These are phyloP conservation scores for Pongo pygmaeus DNA, from an alignment of 2,113 vertebrate genomes.

Conservation along the genomic window DNA sequence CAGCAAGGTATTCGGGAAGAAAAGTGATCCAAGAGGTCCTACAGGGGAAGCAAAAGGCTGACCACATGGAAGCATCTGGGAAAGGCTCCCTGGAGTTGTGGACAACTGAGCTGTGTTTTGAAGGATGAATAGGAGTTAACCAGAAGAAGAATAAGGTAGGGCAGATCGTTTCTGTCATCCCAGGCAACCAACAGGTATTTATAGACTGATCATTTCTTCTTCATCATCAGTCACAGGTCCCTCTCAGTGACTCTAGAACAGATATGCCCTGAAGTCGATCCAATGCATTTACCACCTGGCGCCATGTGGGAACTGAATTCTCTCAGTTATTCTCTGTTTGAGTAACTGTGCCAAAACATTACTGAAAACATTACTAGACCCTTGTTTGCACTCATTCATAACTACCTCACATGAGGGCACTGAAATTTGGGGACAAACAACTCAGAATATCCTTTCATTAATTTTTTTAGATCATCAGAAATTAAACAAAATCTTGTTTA, in stretches of 20 bases:
- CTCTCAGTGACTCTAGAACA: background rate
- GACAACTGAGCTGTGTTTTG: background rate
- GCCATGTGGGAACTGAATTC: background rate
- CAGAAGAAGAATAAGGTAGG: background rate
- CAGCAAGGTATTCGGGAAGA: background rate
- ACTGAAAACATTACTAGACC: background rate
- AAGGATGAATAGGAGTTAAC: background rate
- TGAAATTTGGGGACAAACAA: background rate
- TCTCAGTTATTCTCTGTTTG: background rate
- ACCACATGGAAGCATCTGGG: background rate
- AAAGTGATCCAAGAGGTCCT: background rate
- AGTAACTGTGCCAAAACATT: background rate
- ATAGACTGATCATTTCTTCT: background rate
- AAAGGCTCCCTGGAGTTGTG: background rate
- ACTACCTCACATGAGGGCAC: background rate
- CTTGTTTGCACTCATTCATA: background rate
- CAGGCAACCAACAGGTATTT: background rate
- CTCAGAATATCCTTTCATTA: background rate
- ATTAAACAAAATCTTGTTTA: background rate
- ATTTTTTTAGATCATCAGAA: background rate
- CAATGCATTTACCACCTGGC: background rate
- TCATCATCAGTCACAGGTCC: background rate
- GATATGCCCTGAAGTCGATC: background rate
- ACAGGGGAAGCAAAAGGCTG: background rate
- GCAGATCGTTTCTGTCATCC: background rate